These are phyloP conservation scores for Cebidichthys violaceus DNA, from an alignment of 2,113 vertebrate species.

Conservation along the genomic window DNA sequence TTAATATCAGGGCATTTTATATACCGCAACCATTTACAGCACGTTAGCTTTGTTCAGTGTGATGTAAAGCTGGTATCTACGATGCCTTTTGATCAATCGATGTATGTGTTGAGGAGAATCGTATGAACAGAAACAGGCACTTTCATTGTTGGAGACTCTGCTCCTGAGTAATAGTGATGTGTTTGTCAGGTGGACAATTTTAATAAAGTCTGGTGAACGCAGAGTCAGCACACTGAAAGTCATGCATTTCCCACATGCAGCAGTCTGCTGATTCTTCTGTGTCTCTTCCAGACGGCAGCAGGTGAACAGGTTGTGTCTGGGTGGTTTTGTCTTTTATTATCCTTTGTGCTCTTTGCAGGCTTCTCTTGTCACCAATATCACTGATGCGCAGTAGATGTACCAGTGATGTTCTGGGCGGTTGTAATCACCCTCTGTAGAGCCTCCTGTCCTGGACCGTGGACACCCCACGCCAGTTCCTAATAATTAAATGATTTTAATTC, in stretches of 20 bases:
- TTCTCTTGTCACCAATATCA: not conserved
- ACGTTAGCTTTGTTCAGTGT: not conserved
- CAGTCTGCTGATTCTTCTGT: not conserved
- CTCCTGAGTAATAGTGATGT: not conserved
- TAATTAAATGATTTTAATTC: not conserved
- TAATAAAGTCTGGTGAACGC: not conserved
- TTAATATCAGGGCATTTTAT: not conserved
- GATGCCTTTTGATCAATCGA: not conserved
- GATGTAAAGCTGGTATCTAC: not conserved
- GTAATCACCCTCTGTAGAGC: not conserved
- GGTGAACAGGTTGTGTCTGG: not conserved
- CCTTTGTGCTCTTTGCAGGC: not conserved
- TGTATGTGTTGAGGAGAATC: not conserved
- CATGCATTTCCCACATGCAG: not conserved
- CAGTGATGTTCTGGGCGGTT: not conserved
- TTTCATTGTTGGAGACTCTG: not conserved
- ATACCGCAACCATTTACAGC: not conserved
- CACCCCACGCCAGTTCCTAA: not conserved
- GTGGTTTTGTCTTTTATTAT: not conserved
- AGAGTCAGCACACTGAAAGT: not conserved
- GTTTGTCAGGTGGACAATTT: not conserved
- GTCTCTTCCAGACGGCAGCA: not conserved
- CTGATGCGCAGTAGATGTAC: not conserved
- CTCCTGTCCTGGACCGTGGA: not conserved
- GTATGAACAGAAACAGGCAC: not conserved